A percentile compares a stretch with the other conserved stretches of the same genome.
These are phyloP conservation scores for Anabacerthia variegaticeps DNA, from an alignment of 2,797 vertebrate species.

Conservation along the genomic window DNA sequence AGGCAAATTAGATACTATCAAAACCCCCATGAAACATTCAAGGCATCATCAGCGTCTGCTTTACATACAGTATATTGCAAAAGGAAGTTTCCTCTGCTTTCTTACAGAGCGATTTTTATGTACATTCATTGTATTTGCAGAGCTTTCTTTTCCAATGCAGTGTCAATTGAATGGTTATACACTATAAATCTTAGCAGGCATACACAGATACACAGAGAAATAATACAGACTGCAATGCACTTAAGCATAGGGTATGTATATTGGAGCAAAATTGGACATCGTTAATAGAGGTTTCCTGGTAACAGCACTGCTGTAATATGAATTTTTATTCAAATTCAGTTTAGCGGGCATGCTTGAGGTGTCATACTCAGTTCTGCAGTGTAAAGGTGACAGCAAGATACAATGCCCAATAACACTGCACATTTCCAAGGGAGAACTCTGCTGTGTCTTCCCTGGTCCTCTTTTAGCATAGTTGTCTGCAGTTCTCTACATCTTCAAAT, in stretches of 20 bases:
- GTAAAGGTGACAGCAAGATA: background rate
- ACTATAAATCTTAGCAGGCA: background rate
- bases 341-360: background rate
- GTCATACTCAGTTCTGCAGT: background rate
- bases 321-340: slow-evolving; percentile 27
- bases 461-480: background rate
- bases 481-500: background rate
- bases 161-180: background rate
- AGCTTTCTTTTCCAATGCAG: background rate
- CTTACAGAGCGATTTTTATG: background rate
- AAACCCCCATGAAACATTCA: background rate
- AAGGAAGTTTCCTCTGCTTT: background rate
- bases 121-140: background rate
- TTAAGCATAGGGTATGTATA: background rate
- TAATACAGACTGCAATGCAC: background rate
- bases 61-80: background rate
- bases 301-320: background rate
- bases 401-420: background rate
- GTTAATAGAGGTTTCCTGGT: background rate
- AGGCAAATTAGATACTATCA: background rate
- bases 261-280: background rate
- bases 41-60: background rate
- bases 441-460: background rate
- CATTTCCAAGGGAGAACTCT: background rate
- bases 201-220: background rate